Conservation (phyloP, 1,140 invertebrate species). For the Drosophila pandora region DNA sequence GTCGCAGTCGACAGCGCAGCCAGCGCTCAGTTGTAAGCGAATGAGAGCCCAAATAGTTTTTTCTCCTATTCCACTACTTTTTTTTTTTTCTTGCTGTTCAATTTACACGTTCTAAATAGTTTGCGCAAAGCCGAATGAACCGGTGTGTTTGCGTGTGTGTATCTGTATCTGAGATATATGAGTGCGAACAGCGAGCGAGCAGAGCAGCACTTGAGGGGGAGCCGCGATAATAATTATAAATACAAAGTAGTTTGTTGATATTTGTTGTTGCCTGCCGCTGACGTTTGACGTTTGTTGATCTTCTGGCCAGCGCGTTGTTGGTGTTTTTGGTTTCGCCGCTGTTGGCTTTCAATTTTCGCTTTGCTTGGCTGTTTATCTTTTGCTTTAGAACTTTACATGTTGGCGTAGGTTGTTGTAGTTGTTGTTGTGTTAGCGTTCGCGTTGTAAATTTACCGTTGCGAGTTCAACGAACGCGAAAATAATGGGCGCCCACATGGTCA, state of each 20-base stretch:
- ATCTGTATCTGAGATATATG: constrained; percentile 64
- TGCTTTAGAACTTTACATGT: constrained; percentile 80
- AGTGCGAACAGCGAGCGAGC: constrained; percentile 34
- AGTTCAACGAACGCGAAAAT: constrained; percentile 62
- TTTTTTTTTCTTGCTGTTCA: constrained; percentile 34
- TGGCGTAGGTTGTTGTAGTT: constrained; percentile 69
- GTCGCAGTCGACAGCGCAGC: constrained; percentile 24
- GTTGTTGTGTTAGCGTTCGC: constrained; percentile 32
- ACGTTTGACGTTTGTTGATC: constrained; percentile 45
- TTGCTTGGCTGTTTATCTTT: constrained; percentile 79
- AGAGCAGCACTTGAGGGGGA: constrained; percentile 16
- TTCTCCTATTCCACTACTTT: constrained; percentile 7
- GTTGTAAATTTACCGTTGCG: constrained; percentile 77
- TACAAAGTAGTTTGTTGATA: constrained; percentile 82
- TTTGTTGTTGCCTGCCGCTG: constrained; percentile 58
- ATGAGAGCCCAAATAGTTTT: constrained; percentile 22
- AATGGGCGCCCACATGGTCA: constrained; percentile 67
- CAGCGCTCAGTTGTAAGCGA: constrained; percentile 37
- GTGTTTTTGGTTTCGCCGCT: constrained; percentile 27
- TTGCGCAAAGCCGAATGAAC: constrained; percentile 20
- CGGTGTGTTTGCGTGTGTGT: constrained; percentile 8
- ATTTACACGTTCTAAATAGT: constrained; percentile 81
- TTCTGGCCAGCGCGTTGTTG: constrained; percentile 16
- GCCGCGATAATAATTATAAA: constrained; percentile 79
- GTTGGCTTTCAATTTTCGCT: constrained; percentile 63